Conservation (phyloP, 1,140 invertebrate genomes). For the Aricia agestis region DNA sequence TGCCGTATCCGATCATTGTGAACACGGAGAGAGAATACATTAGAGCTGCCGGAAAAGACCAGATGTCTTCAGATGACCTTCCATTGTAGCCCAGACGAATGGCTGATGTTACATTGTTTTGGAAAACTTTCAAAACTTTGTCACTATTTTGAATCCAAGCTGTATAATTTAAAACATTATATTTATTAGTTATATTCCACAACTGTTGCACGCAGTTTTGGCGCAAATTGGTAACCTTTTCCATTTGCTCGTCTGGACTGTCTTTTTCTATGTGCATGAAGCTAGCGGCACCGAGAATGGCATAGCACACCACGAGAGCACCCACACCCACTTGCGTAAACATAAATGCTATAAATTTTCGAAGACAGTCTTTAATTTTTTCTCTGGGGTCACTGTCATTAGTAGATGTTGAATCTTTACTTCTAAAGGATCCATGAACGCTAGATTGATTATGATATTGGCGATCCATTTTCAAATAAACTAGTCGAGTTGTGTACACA, state of each 20-base stretch:
- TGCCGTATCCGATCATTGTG: conserved; percentile 97
- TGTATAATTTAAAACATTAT: conserved; percentile 86
- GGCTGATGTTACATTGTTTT: conserved; percentile 81
- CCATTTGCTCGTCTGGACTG: conserved; percentile 78
- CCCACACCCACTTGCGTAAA: conserved; percentile 96
- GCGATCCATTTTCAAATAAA: conserved; percentile 50
- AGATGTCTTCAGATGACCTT: conserved; percentile 82
- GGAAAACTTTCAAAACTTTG: conserved; percentile 81
- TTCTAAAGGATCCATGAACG: conserved; percentile 77
- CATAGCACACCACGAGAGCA: conserved; percentile 94
- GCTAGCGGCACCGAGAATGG: conserved; percentile 94
- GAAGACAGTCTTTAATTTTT: conserved; percentile 87
- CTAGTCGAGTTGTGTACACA: conserved; percentile 23
- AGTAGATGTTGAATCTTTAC: conserved; percentile 82
- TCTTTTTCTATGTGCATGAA: conserved; percentile 92
- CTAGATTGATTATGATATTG: conserved; percentile 53
- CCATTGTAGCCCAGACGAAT: conserved; percentile 89
- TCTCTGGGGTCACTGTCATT: conserved; percentile 81
- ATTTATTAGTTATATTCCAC: conserved; percentile 83
- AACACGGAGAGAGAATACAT: conserved; percentile 93
- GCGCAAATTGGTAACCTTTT: conserved; percentile 70
- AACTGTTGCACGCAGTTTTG: conserved; percentile 79
- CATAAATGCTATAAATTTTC: conserved; percentile 92
- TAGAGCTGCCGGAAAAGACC: conserved; percentile 89
- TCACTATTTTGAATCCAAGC: conserved; percentile 83